Evolutionary conservation across 2,113 vertebrate genomes (phyloP).

Genomic region (Catharus minimus): DNA sequence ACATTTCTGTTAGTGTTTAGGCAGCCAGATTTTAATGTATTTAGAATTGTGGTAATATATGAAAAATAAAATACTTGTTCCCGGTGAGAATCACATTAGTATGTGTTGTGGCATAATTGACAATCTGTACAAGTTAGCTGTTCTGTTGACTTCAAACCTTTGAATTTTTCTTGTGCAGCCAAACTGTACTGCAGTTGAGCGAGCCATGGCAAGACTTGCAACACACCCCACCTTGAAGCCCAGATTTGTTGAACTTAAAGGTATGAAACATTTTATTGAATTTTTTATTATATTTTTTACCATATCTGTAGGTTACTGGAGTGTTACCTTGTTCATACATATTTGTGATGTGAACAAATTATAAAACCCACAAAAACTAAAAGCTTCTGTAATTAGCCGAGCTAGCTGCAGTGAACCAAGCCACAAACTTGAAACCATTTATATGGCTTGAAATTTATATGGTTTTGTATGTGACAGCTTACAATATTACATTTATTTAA

Average conservation of each 20-base stretch:
- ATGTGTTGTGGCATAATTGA: not conserved
- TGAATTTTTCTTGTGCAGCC: conserved; percentile 65
- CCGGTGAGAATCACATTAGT: not conserved
- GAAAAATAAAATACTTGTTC: not conserved
- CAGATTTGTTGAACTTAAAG: conserved; percentile 84
- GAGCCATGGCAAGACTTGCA: conserved; percentile 87
- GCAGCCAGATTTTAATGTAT: not conserved
- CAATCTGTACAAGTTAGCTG: not conserved
- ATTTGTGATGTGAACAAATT: not conserved
- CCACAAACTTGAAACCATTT: not conserved
- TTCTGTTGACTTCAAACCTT: not conserved
- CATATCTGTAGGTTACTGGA: not conserved
- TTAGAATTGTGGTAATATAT: not conserved
- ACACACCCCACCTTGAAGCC: conserved; percentile 84
- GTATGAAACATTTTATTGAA: conserved; percentile 50
- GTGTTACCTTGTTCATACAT: not conserved
- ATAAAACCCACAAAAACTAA: not conserved
- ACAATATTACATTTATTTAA: not conserved
- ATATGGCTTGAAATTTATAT: not conserved
- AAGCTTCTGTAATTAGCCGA: not conserved
- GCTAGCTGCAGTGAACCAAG: not conserved
- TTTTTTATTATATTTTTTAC: not conserved
- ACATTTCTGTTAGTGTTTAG: rapidly evolving
- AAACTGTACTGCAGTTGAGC: conserved; percentile 76
- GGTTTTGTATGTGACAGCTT: not conserved